Evolutionary conservation across 2,888 invertebrate species (phyloP).

Genomic region (Falcaria lacertinaria): DNA sequence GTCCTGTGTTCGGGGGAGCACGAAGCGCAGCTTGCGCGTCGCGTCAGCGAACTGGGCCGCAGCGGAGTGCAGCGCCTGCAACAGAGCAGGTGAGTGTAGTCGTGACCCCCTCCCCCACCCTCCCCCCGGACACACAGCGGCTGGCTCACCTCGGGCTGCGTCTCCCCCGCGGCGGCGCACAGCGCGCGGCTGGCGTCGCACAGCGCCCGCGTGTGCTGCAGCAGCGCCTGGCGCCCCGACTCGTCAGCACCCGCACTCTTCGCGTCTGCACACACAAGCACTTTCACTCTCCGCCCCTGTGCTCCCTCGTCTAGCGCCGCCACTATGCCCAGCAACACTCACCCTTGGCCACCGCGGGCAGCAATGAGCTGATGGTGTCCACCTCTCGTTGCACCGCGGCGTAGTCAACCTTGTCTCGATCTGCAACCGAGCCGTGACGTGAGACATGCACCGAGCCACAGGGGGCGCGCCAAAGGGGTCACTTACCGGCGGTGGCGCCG

Average conservation of each 20-base stretch:
- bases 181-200: slow-evolving; percentile 24
- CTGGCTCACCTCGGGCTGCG: slow-evolving; percentile 9
- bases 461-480: background rate
- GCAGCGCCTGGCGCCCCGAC: slow-evolving; percentile 12
- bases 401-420: slow-evolving; percentile 41
- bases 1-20: slow-evolving; percentile 22
- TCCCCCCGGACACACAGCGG: slow-evolving; percentile 8
- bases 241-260: slow-evolving; percentile 22
- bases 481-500: slow-evolving; percentile 23
- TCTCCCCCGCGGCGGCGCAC: slow-evolving; percentile 15
- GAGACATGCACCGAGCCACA: background rate
- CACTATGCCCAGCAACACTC: slow-evolving; percentile 5
- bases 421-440: slow-evolving; percentile 17
- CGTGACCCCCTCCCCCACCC: too few species aligned
- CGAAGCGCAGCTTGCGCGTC: slow-evolving; percentile 23
- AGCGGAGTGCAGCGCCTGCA: slow-evolving; percentile 26
- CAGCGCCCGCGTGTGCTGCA: slow-evolving; percentile 24
- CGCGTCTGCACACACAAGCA: slow-evolving; percentile 12
- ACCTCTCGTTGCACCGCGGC: slow-evolving; percentile 38
- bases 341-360: slow-evolving; percentile 52
- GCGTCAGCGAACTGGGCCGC: slow-evolving; percentile 25
- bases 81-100: background rate
- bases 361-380: slow-evolving; percentile 34
- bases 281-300: background rate
- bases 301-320: background rate